Base-by-base conservation (phyloP, 1,140 invertebrate species). In the Plutomurus gul region DNA sequence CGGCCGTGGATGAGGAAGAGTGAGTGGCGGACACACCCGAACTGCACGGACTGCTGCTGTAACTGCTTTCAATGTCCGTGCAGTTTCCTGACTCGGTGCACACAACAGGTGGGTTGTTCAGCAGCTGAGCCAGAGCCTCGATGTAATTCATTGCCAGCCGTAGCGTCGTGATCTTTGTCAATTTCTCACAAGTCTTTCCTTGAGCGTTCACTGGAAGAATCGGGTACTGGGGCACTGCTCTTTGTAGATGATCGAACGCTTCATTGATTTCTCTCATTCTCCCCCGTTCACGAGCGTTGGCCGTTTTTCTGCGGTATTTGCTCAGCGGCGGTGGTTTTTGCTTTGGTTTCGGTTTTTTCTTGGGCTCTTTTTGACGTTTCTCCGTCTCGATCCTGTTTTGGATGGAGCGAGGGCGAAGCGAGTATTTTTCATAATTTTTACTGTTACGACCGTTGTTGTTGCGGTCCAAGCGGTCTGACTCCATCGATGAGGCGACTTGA, bases 131-230 rank as follows among this genome's bases (percentile, higher is more conserved):
- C 5, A 92, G 86, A 3, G 89, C 91, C 20, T 91, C 88, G 75
- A 96, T 96, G 85, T 96, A 97, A 84, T 93, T 92, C 90, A 96
- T 94, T 6, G 94, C 94, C 70, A 95, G 86, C 10, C 93, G 86
- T n/a, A 96, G 87, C 3, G 94, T 95, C 6, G 94, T 94, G 82
- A 96, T 95, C 88, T 96, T 96, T 36, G 94, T 96, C 72, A 95
- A 86, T 87, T 95, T 95, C 85, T 94, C 92, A 85, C 90, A 90
- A 47, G 88, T 87, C 20, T 88, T 87, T 27, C 74, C 79, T 10
- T 87, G 86, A 1, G 85, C 84, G 27, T 87, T 87, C 3, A 86
- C 87, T 39, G 82, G 80, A 18, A 78, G 78, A 22, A 78, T 47
- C 10, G 85, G 86, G 70, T 87, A 86, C 37, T 85, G 84, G 1